Evolutionary conservation across 2,797 vertebrate genomes (phyloP), one percentile per base, ranked within the genome.

Genomic region (Muraenolepis orangiensis): DNA sequence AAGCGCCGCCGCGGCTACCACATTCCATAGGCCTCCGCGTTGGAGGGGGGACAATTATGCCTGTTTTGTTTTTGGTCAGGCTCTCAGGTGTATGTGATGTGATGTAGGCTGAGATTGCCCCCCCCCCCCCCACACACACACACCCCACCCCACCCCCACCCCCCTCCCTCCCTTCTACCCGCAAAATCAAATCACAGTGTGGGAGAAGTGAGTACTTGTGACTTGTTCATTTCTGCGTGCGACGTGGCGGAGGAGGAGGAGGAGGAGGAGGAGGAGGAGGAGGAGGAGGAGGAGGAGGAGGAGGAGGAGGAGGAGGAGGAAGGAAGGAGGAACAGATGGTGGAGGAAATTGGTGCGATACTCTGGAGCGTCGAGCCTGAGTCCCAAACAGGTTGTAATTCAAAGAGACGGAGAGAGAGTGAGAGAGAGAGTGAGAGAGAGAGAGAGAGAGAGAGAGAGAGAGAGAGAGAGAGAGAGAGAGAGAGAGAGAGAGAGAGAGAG

Each of bases 121-220:
- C 73, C 79, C 77, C 76, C 82, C 85, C 80, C 83, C 84, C 78
- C 79, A n/a, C n/a, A n/a, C n/a, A n/a, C n/a, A n/a, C n/a, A n/a
- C n/a, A n/a, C n/a, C n/a, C n/a, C n/a, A n/a, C 4, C 46, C 79
- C 73, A 78, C 77, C 76, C 82, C 85, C 80, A 82, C 84, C 78
- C 79, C 4, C 46, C 79, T 72, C 79, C 77, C 76, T 82, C 85
- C 80, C 83, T n/a, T n/a, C n/a, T n/a, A n/a, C 84, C 78, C 79
- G 83, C 78, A 87, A 83, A 86, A 78, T 76, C 71, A 79, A 88
- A 87, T 84, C 88, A 83, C 86, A 85, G 84, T 82, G 76, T 82
- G 86, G 67, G 84, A 66, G 83, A 80, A 88, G 77, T 81, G 84
- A 80, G 87, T 77, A 89, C 88, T 85, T 84, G 20, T 23, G 77